Percentiles rank a stretch among this genome's conserved stretches.
phyloP scores from a whole-genome alignment of 2,113 vertebrate genomes.

The Struthio camelus region DNA sequence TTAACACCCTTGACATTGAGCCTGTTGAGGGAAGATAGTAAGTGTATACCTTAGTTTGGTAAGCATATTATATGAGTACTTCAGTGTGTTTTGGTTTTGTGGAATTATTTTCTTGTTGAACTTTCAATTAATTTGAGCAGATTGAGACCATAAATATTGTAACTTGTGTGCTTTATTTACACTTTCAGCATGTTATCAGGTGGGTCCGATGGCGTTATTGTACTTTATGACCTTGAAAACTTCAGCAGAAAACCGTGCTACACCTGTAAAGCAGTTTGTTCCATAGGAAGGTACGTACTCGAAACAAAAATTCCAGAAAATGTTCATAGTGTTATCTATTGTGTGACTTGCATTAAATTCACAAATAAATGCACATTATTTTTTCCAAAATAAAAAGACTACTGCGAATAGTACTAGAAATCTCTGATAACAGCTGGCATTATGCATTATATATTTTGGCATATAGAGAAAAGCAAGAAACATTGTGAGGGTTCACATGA shows the following conservation, averaged over 20 bases:
- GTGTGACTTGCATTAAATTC: neutral
- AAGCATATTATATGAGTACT: neutral
- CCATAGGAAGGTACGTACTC: slow-evolving; percentile 86
- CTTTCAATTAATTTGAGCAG: neutral
- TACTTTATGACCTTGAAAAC: slow-evolving; percentile 95
- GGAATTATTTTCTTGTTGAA: neutral
- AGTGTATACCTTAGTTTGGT: slow-evolving; percentile 64
- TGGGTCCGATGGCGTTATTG: slow-evolving; percentile 92
- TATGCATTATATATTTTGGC: neutral
- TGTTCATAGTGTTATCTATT: neutral
- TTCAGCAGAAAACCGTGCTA: slow-evolving; percentile 83
- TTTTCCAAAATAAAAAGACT: neutral
- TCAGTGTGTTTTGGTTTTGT: neutral
- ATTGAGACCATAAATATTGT: neutral
- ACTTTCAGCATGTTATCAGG: slow-evolving; percentile 92
- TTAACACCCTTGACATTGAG: slow-evolving; percentile 94
- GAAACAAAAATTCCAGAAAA: neutral
- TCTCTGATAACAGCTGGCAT: neutral
- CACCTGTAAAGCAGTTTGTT: slow-evolving; percentile 90
- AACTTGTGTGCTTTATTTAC: slow-evolving; percentile 58
- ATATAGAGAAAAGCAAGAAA: neutral
- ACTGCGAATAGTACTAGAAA: neutral
- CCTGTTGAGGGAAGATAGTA: slow-evolving; percentile 93
- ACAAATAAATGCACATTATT: neutral
- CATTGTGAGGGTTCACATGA: neutral